Percentiles rank a stretch among this genome's conserved stretches.
These are phyloP conservation scores for Liparis tanakae DNA, from an alignment of 2,797 vertebrate genomes.

Conservation along the genomic window DNA sequence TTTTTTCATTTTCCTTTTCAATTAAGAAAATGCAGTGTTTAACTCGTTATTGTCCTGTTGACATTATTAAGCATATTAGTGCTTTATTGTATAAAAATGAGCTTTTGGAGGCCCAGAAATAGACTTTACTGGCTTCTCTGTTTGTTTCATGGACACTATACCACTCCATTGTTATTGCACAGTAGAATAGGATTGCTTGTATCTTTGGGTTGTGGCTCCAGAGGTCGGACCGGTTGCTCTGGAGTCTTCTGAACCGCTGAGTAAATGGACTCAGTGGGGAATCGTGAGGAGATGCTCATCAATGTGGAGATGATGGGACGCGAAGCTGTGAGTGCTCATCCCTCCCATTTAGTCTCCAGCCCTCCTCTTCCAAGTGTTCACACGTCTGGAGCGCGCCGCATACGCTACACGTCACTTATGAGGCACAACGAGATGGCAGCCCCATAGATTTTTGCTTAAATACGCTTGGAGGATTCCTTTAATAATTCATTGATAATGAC, in stretches of 20 bases:
- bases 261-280: constrained; percentile 68
- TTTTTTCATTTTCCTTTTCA: constrained; percentile 27
- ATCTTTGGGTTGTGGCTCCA: constrained; percentile 40
- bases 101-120: constrained; percentile 1
- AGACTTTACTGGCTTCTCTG: constrained; percentile 15
- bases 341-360: constrained; percentile 55
- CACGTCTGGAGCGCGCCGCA: constrained; percentile 67
- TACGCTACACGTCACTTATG: constrained; percentile 78
- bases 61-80: constrained; percentile 29
- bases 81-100: constrained; percentile 6
- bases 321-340: constrained; percentile 64
- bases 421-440: constrained; percentile 79
- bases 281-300: constrained; percentile 71
- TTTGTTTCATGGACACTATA: constrained; percentile 25
- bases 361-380: constrained; percentile 67
- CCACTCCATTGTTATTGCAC: constrained; percentile 12
- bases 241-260: constrained; percentile 54
- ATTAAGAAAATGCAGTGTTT: constrained; percentile 27
- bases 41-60: constrained; percentile 25
- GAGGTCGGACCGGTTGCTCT: constrained; percentile 23
- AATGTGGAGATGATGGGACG: constrained; percentile 70
- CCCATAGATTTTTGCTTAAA: constrained; percentile 87
- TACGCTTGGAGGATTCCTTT: constrained; percentile 83
- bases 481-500: constrained; percentile 90
- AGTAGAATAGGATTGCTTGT: constrained; percentile 28